Conservation (phyloP, 2,113 vertebrate genomes). For the Rhea americana region DNA sequence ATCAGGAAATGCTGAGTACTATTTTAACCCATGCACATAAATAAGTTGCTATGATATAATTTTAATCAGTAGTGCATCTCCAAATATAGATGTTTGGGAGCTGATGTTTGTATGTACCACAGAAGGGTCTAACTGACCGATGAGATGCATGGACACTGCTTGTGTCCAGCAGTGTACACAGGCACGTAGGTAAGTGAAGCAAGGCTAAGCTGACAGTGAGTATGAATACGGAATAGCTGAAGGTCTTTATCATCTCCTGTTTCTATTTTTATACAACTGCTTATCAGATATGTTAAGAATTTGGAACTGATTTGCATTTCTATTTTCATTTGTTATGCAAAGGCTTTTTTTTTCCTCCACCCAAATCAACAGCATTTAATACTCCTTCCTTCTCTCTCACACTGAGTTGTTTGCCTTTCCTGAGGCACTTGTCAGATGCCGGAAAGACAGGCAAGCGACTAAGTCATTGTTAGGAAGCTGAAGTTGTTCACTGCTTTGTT, state of each 20-base stretch:
- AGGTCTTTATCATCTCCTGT: conserved; percentile 5
- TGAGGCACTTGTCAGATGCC: conserved; percentile 60
- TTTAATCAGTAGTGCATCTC: background rate
- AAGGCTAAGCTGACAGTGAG: background rate
- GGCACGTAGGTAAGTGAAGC: rapidly evolving
- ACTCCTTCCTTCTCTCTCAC: conserved; percentile 24
- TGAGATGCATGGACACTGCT: background rate
- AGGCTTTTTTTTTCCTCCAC: background rate
- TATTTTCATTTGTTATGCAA: conserved; percentile 50
- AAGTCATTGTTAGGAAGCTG: conserved; percentile 49
- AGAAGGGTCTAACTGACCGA: background rate
- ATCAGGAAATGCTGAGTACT: background rate
- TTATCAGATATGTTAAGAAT: conserved; percentile 70
- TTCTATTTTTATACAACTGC: conserved; percentile 67
- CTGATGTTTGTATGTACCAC: background rate
- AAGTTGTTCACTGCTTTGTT: conserved; percentile 46
- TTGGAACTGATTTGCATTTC: conserved; percentile 63
- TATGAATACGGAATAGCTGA: background rate
- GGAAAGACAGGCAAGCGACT: conserved; percentile 61
- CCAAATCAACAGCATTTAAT: conserved; percentile 16
- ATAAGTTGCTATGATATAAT: background rate
- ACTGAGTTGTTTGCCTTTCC: conserved; percentile 49
- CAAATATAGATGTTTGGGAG: background rate
- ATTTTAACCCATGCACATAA: background rate
- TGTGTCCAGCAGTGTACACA: rapidly evolving